Evolutionary conservation across 2,797 vertebrate species (phyloP).

Genomic region (Leuciscus waleckii): DNA sequence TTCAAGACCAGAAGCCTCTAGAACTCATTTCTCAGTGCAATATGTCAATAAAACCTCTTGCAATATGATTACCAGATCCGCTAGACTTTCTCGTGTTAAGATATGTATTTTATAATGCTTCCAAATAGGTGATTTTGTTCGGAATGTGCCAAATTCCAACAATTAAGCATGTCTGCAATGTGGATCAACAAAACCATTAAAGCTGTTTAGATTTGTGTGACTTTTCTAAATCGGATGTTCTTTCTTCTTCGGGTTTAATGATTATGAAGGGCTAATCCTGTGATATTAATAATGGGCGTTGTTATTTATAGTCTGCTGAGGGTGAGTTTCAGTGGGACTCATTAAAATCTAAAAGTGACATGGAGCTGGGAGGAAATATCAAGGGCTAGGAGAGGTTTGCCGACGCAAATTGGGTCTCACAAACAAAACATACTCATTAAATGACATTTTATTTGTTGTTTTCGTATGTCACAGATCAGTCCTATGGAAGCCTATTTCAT

Average conservation of each 20-base stretch:
- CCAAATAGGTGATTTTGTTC: not conserved
- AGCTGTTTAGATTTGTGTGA: not conserved
- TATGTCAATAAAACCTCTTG: constrained; percentile 14
- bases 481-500: no score
- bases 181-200: not conserved
- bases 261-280: not conserved
- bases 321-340: constrained; percentile 21
- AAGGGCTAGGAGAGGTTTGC: constrained; percentile 4
- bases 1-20: not conserved
- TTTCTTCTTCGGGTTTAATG: not conserved
- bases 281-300: constrained; percentile 11
- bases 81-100: not conserved
- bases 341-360: constrained; percentile 30
- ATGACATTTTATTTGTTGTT: constrained; percentile 8
- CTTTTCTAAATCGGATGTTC: constrained; percentile 18
- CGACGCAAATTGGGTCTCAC: not conserved
- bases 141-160: not conserved
- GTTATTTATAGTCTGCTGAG: constrained; percentile 24
- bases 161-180: constrained; percentile 15
- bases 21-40: not conserved
- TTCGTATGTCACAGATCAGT: not conserved
- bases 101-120: not conserved
- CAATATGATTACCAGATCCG: constrained; percentile 17
- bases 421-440: not conserved
- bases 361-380: constrained; percentile 1